These are phyloP conservation scores for Galleria mellonella DNA, from an alignment of 1,140 invertebrate genomes.

Conservation along the genomic window DNA sequence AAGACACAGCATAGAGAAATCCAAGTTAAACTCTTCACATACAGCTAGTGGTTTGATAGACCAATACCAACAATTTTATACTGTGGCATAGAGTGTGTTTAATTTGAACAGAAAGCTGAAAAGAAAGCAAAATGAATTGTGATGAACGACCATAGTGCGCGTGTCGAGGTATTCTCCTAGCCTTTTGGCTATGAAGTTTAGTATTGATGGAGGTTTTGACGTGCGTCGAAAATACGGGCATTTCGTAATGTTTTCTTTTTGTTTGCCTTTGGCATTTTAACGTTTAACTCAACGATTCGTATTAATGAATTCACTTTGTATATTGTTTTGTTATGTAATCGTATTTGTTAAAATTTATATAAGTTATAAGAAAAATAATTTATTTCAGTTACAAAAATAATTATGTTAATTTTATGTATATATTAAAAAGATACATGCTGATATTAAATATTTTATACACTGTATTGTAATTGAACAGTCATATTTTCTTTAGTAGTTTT, in stretches of 20 bases:
- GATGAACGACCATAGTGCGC: constrained; percentile 10
- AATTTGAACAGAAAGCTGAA: constrained; percentile 13
- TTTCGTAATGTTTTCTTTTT: not conserved
- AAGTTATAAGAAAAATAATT: too few species aligned
- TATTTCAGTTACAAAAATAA: too few species aligned
- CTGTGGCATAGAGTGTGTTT: not conserved
- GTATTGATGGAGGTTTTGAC: constrained; percentile 16
- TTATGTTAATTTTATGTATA: too few species aligned
- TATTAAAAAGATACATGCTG: too few species aligned
- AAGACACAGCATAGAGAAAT: not conserved
- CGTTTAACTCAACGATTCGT: too few species aligned
- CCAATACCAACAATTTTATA: not conserved
- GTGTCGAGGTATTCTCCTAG: constrained; percentile 12
- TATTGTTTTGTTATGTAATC: too few species aligned
- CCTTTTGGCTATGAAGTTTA: constrained; percentile 15
- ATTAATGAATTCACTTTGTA: too few species aligned
- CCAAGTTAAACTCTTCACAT: not conserved
- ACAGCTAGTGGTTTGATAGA: not conserved
- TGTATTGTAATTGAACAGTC: too few species aligned
- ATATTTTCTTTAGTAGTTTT: too few species aligned
- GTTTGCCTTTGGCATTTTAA: constrained; percentile 4
- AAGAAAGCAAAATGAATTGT: constrained; percentile 19
- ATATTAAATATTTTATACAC: too few species aligned
- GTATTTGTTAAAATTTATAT: too few species aligned
- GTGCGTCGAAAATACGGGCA: constrained; percentile 10